Percentiles rank a stretch among this genome's conserved stretches.
Evolutionary conservation across 2,797 vertebrate species (phyloP).

Genomic region (Acanthopagrus latus): DNA sequence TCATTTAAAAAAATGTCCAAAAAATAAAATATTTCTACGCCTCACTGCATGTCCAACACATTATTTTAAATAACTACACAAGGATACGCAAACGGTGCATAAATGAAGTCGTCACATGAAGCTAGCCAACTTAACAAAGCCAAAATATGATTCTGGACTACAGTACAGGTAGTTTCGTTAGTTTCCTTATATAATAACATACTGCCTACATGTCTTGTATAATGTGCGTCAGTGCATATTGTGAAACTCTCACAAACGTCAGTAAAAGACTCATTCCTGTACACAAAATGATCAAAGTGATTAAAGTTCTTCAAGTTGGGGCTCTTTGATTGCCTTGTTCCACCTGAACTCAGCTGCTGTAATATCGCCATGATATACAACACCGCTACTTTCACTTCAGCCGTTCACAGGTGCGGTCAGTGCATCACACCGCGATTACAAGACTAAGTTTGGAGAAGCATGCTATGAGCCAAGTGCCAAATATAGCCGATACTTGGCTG

Average conservation of each 20-base stretch:
- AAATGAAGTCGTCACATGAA: background rate
- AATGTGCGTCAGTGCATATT: conserved; percentile 23
- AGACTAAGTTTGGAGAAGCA: conserved; percentile 33
- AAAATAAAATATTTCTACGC: background rate
- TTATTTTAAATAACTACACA: background rate
- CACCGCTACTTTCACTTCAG: conserved; percentile 45
- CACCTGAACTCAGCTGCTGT: conserved; percentile 15
- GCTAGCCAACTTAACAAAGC: conserved; percentile 4
- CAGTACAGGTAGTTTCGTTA: background rate
- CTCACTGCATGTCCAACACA: background rate
- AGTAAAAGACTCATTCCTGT: conserved; percentile 45
- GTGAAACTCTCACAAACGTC: conserved; percentile 51
- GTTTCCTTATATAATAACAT: background rate
- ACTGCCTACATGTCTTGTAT: background rate
- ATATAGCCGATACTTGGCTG: conserved; percentile 29
- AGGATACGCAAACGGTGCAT: background rate
- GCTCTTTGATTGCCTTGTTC: conserved; percentile 22
- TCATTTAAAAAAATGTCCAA: background rate
- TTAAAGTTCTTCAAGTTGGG: conserved; percentile 9
- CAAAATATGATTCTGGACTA: background rate
- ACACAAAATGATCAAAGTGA: conserved; percentile 25
- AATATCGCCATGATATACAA: conserved; percentile 32
- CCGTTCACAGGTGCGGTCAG: conserved; percentile 48
- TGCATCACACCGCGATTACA: conserved; percentile 44
- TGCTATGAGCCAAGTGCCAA: conserved; percentile 34